Evolutionary conservation across 2,888 invertebrate genomes (phyloP).

Genomic region (Limenitis camilla): DNA sequence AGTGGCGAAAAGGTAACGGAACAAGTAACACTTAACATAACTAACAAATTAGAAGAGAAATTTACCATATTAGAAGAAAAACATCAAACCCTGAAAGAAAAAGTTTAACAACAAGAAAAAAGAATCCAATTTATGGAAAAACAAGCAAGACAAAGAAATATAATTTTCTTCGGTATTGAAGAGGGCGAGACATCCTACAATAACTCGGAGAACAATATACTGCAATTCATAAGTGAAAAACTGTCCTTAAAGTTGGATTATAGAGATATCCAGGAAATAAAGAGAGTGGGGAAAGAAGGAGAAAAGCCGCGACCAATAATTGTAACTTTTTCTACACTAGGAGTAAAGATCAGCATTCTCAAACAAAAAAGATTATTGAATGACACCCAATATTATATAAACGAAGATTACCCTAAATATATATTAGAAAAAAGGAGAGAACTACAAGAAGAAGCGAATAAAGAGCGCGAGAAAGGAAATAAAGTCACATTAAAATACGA

Average conservation of each 20-base stretch:
- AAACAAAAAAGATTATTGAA: not conserved
- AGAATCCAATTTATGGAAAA: slow-evolving; percentile 20
- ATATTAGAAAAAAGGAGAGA: slow-evolving; percentile 6
- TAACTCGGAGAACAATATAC: not conserved
- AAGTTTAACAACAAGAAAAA: slow-evolving; percentile 17
- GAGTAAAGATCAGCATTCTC: too few species aligned
- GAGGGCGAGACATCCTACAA: not conserved
- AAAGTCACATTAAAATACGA: slow-evolving; percentile 4
- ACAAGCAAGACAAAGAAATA: slow-evolving; percentile 19
- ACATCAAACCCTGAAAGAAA: slow-evolving; percentile 13
- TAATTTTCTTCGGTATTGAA: slow-evolving; percentile 21
- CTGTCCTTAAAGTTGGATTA: not conserved
- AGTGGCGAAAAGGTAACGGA: too few species aligned
- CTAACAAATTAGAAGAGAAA: not conserved
- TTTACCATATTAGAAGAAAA: slow-evolving; percentile 10
- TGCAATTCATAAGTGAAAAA: not conserved
- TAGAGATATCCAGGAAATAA: not conserved
- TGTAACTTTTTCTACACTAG: too few species aligned
- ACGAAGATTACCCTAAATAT: slow-evolving; percentile 6
- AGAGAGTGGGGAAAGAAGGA: too few species aligned
- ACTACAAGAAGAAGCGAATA: slow-evolving; percentile 1
- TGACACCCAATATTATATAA: slow-evolving; percentile 12
- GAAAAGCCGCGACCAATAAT: too few species aligned
- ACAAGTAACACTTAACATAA: too few species aligned
- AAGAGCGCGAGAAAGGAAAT: slow-evolving; percentile 3